Evolutionary conservation across 2,113 vertebrate genomes (phyloP), one percentile per base, ranked within the genome.

Genomic region (Perognathus longimembris): DNA sequence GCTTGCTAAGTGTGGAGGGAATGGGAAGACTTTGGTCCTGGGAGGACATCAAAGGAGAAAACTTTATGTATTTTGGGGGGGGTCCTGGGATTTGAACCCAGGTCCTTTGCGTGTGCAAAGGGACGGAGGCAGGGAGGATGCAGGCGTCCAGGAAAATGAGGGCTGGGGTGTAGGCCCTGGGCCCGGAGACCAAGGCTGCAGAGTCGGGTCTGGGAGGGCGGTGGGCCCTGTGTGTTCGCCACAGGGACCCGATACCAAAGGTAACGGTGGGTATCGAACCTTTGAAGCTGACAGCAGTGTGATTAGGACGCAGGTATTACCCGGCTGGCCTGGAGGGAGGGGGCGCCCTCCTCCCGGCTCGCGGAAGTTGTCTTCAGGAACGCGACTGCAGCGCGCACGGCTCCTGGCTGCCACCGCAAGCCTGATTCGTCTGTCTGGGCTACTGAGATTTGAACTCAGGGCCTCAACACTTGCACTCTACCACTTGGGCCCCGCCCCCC

Each of bases 31-130:
- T 3, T 66, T 28, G 10, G 63, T 71, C 9, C 67, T n/a, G 2
- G 40, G 30, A 66, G 61, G 54, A 69, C 0, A 0, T 28, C 17
- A 5, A 9, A 66, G 38, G 20, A 22, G 28, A 11, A 84, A 9
- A 50, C 7, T 3, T 22, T 50, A 21, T 45, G 50, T 45, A 11
- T n/a, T n/a, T n/a, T n/a, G n/a, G n/a, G n/a, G n/a, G n/a, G n/a
- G n/a, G n/a, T n/a, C n/a, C n/a, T 45, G 45, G 45, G 45, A 11
- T 11, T 45, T 45, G 45, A 45, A 45, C 45, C 11, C 45, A 45
- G 45, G n/a, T n/a, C n/a, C n/a, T n/a, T n/a, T n/a, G n/a, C n/a
- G n/a, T 0, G 24, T 92, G 38, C 34, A 1, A 4, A 87, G 40
- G 57, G 74, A 5, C 36, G 0, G n/a, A 40, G 74, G 79, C n/a